A percentile compares a stretch with the other conserved stretches of the same genome.
Conservation (phyloP, 2,113 vertebrate genomes). For the Ictalurus punctatus region DNA sequence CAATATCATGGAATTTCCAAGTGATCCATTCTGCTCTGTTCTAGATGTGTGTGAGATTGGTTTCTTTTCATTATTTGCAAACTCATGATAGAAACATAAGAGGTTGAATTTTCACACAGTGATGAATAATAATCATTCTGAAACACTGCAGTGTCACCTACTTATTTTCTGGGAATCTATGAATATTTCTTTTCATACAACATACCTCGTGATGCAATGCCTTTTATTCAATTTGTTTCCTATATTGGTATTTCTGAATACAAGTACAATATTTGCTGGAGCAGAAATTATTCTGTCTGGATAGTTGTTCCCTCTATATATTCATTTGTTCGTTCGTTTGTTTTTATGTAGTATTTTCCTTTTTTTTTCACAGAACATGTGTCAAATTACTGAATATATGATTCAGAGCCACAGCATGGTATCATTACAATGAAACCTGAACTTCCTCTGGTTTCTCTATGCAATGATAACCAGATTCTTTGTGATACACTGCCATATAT, state of each 20-base stretch:
- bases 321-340: not conserved
- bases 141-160: too few relatives aligned
- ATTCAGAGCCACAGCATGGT: not conserved
- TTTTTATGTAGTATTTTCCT: not conserved
- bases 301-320: not conserved
- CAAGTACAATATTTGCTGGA: not conserved
- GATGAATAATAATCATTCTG: slow-evolving; percentile 2
- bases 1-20: slow-evolving; percentile 1
- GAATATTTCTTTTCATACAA: not conserved
- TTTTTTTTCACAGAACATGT: not conserved
- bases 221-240: not conserved
- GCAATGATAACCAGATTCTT: not conserved
- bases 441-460: not conserved
- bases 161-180: not conserved
- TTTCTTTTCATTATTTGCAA: not conserved
- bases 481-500: not conserved
- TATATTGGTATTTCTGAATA: not conserved
- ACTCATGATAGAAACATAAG: slow-evolving; percentile 13
- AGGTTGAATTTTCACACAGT: not conserved
- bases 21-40: slow-evolving; percentile 8
- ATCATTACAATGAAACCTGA: not conserved
- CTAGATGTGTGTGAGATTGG: not conserved
- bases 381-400: slow-evolving; percentile 16
- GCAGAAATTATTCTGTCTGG: not conserved
- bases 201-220: not conserved